Evolutionary conservation across 2,113 vertebrate species (phyloP).

Genomic region (Chionis minor): DNA sequence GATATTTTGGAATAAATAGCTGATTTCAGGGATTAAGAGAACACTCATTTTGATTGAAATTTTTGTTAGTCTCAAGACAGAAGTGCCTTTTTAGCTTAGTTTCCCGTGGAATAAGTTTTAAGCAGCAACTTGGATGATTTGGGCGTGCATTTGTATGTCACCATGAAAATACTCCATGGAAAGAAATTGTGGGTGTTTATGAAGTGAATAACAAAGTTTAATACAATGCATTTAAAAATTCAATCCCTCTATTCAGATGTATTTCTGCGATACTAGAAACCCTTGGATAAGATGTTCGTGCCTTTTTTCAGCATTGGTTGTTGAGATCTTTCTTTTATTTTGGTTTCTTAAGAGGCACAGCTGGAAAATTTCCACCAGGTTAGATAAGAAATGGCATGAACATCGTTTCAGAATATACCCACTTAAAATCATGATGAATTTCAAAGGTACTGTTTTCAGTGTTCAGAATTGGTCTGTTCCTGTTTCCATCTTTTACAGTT

Average conservation of each 20-base stretch:
- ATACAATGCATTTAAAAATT: not conserved
- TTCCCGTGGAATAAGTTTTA: not conserved
- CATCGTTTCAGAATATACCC: not conserved
- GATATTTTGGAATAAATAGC: not conserved
- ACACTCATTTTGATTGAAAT: not conserved
- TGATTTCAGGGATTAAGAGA: not conserved
- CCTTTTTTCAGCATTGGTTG: not conserved
- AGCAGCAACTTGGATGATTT: not conserved
- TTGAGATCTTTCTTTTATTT: not conserved
- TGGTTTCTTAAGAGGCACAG: not conserved
- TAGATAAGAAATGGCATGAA: not conserved
- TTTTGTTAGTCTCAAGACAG: not conserved
- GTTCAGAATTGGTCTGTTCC: not conserved
- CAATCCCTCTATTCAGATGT: not conserved
- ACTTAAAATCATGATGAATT: not conserved
- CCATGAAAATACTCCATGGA: not conserved
- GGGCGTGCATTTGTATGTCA: not conserved
- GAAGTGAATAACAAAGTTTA: not conserved
- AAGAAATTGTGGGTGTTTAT: not conserved
- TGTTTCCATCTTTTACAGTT: not conserved
- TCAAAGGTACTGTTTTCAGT: not conserved
- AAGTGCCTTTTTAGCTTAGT: not conserved
- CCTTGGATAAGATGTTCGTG: not conserved
- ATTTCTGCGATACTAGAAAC: not conserved
- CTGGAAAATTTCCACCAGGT: not conserved